A percentile compares a stretch with the other conserved stretches of the same genome.
phyloP scores from a whole-genome alignment of 2,797 vertebrate species.

The Tauraco hartlaubi region DNA sequence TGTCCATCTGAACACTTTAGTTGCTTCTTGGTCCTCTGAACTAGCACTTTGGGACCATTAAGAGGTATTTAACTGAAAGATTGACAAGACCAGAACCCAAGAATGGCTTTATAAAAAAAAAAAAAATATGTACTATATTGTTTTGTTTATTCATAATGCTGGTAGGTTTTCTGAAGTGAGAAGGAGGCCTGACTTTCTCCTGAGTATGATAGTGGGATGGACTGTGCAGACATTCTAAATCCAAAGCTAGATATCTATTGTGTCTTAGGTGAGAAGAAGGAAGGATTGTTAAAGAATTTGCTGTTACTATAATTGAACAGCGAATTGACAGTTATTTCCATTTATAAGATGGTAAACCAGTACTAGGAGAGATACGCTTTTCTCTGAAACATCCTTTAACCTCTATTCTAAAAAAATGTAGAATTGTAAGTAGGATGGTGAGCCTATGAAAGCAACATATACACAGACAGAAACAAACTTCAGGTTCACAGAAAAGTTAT shows the following conservation, averaged over 20 bases:
- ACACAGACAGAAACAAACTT: neutral
- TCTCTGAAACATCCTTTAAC: neutral
- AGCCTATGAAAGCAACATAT: neutral
- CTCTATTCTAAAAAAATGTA: neutral
- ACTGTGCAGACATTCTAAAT: neutral
- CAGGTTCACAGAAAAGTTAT: neutral
- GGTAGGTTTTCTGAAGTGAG: neutral
- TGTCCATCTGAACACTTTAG: neutral
- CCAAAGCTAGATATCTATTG: neutral
- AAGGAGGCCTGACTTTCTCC: neutral
- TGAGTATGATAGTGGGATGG: neutral
- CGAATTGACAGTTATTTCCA: neutral
- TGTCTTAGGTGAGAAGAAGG: neutral
- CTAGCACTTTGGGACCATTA: neutral
- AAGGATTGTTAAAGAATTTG: neutral
- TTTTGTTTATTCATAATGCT: neutral
- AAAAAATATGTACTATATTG: neutral
- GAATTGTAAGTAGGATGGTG: neutral
- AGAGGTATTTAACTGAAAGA: neutral
- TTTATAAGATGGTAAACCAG: neutral
- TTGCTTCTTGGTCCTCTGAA: neutral
- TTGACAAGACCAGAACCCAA: neutral
- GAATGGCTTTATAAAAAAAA: neutral
- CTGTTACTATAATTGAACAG: neutral
- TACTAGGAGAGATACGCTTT: neutral